Base-by-base conservation (phyloP, 2,888 invertebrate species). In the Mactromeris polynyma region DNA sequence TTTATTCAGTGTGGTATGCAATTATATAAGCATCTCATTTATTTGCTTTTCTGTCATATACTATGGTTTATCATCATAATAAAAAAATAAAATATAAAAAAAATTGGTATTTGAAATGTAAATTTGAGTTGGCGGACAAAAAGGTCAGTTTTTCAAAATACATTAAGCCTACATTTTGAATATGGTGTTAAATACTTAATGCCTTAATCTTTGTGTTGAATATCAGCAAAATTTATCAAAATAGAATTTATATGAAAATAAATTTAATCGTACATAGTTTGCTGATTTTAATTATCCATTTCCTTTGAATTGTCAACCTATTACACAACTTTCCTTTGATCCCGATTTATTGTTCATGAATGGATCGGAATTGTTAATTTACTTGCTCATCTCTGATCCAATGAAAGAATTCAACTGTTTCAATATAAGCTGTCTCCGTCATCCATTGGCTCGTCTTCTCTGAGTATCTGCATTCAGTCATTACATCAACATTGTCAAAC, bases 1-100 rank as follows among this genome's bases (percentile, higher is more conserved):
- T 73, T 73, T 73, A 73, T 73, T 73, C 73, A 73, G 21, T 73
- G 73, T 73, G 36, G 36, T 73, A 73, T 73, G 36, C 19, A 33
- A 73, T 73, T 33, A 73, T 33, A 33, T 73, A 33, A 73, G 31
- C 11, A 26, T 73, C 33, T 26, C 26, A 73, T 73, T 73, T 73
- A 73, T 73, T 33, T 36, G 36, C 73, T 73, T 36, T 36, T 73
- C 9, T 26, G 58, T 64, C 26, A 64, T 26, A n/a, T n/a, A 6
- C 2, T 64, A 64, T 26, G n/a, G 58, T 46, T 46, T 46, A 46
- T n/a, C 58, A 26, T 64, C 9, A 64, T 64, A 9, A 64, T 26
- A 26, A 46, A 46, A 46, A 46, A 46, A 46, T 46, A 46, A 11
- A 4, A n/a, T 64, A 64, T 64, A 26, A 64, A 58, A 64, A 64